Evolutionary conservation across 1,140 invertebrate genomes (phyloP).

Genomic region (Phthorimaea operculella): DNA sequence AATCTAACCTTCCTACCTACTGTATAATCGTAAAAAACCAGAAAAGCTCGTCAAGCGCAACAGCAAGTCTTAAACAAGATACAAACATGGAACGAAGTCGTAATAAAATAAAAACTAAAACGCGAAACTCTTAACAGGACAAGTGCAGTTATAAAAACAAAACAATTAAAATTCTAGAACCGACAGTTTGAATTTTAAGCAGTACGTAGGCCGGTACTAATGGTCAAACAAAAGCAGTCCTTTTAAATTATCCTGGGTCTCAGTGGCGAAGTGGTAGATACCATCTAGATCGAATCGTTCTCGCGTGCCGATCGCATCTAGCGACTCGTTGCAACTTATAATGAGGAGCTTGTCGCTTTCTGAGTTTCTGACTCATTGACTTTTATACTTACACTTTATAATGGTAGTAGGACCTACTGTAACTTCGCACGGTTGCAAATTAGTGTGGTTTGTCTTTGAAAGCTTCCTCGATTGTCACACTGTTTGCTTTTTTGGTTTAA

Average conservation of each 20-base stretch:
- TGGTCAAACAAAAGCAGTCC: slow-evolving; percentile 3
- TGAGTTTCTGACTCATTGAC: not conserved
- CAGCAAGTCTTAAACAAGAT: too few species aligned
- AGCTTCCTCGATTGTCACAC: too few species aligned
- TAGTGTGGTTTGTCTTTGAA: too few species aligned
- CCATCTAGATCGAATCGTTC: slow-evolving; percentile 27
- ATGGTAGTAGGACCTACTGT: not conserved
- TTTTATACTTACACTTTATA: not conserved
- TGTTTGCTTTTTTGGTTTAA: too few species aligned
- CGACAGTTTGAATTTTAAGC: not conserved
- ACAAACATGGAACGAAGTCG: too few species aligned
- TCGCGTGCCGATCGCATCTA: slow-evolving; percentile 38
- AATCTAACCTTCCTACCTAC: too few species aligned
- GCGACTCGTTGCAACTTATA: not conserved
- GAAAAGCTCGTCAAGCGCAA: too few species aligned
- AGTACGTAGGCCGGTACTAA: slow-evolving; percentile 3
- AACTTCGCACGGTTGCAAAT: too few species aligned
- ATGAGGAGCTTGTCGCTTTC: not conserved
- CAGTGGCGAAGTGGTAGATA: slow-evolving; percentile 28
- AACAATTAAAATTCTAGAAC: not conserved
- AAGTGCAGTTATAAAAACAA: not conserved
- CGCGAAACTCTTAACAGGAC: too few species aligned
- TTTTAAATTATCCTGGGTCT: slow-evolving; percentile 16
- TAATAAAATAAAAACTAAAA: too few species aligned
- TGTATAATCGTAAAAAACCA: too few species aligned